Percentiles rank a stretch among this genome's conserved stretches.
phyloP scores from a whole-genome alignment of 2,888 invertebrate species.

The Sarcophaga rosellei region DNA sequence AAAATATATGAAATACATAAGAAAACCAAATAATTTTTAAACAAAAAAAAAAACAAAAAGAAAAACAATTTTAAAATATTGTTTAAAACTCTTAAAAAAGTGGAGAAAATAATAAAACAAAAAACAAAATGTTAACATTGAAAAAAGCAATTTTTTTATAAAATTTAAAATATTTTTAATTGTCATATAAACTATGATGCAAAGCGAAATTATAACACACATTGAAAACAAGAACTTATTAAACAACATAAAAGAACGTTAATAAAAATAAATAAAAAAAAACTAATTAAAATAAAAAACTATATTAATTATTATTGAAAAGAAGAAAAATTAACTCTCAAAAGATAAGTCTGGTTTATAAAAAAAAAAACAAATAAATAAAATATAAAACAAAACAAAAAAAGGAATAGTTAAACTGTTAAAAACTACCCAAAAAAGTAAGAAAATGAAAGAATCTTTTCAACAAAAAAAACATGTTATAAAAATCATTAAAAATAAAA shows the following conservation, averaged over 20 bases:
- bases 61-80: conserved; percentile 31
- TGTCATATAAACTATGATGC: conserved; percentile 31
- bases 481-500: conserved; percentile 25
- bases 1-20: no score
- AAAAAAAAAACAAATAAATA: conserved; percentile 31
- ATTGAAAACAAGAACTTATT: conserved; percentile 2
- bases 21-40: neutral
- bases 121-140: conserved; percentile 66
- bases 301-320: conserved; percentile 12
- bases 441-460: neutral
- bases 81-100: conserved; percentile 11
- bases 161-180: conserved; percentile 51
- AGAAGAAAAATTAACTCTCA: conserved; percentile 30
- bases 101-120: neutral
- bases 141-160: conserved; percentile 60
- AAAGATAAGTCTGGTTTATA: conserved; percentile 62
- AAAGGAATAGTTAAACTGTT: conserved; percentile 57
- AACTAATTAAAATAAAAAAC: neutral
- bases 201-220: conserved; percentile 13
- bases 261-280: neutral
- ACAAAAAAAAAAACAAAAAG: neutral
- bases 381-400: neutral
- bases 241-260: conserved; percentile 15
- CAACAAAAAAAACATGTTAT: conserved; percentile 20
- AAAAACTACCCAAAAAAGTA: conserved; percentile 40